These are phyloP conservation scores for Cotesia vestalis DNA, from an alignment of 1,140 invertebrate genomes.

Conservation along the genomic window DNA sequence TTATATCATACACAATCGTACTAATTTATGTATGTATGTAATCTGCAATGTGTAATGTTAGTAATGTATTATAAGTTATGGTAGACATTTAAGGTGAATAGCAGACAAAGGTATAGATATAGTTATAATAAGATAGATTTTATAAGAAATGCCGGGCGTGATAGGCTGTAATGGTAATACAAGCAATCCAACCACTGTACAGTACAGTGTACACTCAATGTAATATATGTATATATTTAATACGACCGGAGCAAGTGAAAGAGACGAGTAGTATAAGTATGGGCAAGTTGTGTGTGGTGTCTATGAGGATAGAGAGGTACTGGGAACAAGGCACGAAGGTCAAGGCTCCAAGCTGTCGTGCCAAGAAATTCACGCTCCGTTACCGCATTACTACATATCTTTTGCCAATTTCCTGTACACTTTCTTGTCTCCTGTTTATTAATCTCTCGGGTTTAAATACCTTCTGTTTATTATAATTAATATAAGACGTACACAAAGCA, in stretches of 20 bases:
- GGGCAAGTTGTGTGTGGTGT: not conserved
- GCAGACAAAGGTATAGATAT: not conserved
- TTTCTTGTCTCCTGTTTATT: not conserved
- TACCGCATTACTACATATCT: conserved; percentile 28
- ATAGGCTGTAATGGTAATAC: too few relatives aligned
- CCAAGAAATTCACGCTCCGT: conserved; percentile 44
- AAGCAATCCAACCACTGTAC: too few relatives aligned
- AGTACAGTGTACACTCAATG: too few relatives aligned
- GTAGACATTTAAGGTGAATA: not conserved
- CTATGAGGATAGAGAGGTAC: conserved; percentile 15
- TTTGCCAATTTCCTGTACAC: conserved; percentile 12
- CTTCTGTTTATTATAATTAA: too few relatives aligned
- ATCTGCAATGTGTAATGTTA: not conserved
- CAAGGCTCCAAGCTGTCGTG: conserved; percentile 44
- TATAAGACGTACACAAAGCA: too few relatives aligned
- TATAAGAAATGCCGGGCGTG: too few relatives aligned
- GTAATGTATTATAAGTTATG: conserved; percentile 1
- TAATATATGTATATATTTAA: too few relatives aligned
- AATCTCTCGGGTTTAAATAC: conserved; percentile 8
- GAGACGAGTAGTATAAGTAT: conserved; percentile 2
- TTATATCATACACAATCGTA: not conserved
- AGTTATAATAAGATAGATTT: too few relatives aligned
- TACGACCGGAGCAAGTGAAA: conserved; percentile 12
- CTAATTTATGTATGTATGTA: conserved; percentile 1
- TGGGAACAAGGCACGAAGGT: conserved; percentile 43